A percentile compares a stretch with the other conserved stretches of the same genome.
These are phyloP conservation scores for Cylindroiulus punctatus DNA, from an alignment of 2,888 invertebrate species.

Conservation along the genomic window DNA sequence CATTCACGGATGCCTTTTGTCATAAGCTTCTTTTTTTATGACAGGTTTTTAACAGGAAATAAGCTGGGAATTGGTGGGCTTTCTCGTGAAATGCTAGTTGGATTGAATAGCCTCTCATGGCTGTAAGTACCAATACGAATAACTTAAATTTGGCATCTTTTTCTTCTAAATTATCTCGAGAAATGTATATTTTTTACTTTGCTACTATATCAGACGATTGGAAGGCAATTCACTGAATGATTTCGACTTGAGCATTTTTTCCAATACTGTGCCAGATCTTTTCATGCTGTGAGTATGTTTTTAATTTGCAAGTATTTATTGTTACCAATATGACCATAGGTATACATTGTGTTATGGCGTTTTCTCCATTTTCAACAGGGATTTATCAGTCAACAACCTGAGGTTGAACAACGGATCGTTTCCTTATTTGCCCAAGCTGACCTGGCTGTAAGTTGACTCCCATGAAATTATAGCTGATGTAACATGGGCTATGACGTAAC, in stretches of 20 bases:
- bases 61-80: neutral
- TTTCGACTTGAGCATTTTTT: constrained; percentile 67
- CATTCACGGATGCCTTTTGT: too few relatives aligned
- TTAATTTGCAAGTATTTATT: neutral
- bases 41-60: neutral
- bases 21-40: neutral
- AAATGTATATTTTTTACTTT: constrained; percentile 60
- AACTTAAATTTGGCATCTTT: constrained; percentile 59
- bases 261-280: constrained; percentile 65
- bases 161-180: too few relatives aligned
- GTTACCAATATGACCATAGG: too few relatives aligned
- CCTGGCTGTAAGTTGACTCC: constrained; percentile 49
- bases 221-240: constrained; percentile 68
- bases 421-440: constrained; percentile 31
- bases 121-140: constrained; percentile 15
- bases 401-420: constrained; percentile 15
- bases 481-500: too few relatives aligned
- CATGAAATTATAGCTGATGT: neutral
- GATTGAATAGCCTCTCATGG: constrained; percentile 44
- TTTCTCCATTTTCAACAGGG: neutral
- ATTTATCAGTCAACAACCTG: constrained; percentile 17
- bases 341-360: neutral
- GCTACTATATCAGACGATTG: constrained; percentile 67
- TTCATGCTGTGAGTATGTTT: constrained; percentile 68
- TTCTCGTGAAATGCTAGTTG: neutral